A percentile compares a stretch with the other conserved stretches of the same genome.
These are phyloP conservation scores for Pyrocephalus nanus DNA, from an alignment of 2,797 vertebrate genomes.

Conservation along the genomic window DNA sequence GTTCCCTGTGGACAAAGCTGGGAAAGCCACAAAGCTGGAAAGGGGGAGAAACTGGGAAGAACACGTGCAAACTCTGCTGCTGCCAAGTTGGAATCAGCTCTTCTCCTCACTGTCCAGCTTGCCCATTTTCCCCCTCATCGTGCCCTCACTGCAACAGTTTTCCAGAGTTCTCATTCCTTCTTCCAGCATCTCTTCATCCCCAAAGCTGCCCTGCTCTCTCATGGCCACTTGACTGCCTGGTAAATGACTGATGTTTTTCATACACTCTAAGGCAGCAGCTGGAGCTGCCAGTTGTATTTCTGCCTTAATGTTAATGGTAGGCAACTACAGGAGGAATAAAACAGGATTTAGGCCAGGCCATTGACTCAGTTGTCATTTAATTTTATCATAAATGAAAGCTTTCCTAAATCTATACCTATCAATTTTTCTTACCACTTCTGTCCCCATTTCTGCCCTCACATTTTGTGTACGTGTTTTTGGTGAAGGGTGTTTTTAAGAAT, in stretches of 20 bases:
- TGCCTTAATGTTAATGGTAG: background rate
- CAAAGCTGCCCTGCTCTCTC: background rate
- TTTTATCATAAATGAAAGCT: background rate
- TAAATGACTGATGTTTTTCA: background rate
- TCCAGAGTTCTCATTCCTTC: background rate
- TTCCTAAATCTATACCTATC: background rate
- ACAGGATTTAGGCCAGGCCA: background rate
- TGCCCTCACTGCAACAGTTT: background rate
- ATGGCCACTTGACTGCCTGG: background rate
- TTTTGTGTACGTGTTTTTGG: background rate
- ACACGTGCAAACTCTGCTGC: background rate
- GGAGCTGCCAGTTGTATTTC: background rate
- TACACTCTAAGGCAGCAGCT: background rate
- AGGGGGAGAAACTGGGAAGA: fast-evolving
- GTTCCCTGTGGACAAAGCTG: background rate
- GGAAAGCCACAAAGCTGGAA: fast-evolving
- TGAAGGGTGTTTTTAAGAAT: fast-evolving
- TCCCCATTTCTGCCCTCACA: background rate
- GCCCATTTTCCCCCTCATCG: background rate
- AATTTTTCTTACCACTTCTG: background rate
- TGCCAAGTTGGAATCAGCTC: background rate
- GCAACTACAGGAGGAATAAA: background rate
- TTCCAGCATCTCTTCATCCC: background rate
- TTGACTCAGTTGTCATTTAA: background rate
- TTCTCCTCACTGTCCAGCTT: background rate